Evolutionary conservation across 2,888 invertebrate species (phyloP).

Genomic region (Heliconius hortense): DNA sequence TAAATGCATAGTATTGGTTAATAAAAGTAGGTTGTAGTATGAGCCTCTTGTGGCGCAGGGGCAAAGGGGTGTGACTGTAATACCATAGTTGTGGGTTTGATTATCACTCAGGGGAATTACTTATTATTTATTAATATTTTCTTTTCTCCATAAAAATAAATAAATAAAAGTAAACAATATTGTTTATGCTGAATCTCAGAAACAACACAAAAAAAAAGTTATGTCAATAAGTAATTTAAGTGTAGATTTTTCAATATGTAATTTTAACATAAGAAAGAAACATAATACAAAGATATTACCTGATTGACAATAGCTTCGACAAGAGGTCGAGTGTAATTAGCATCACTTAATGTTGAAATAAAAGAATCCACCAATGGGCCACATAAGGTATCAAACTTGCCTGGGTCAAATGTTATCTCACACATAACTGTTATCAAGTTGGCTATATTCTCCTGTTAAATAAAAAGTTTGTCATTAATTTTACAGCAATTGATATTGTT

Average conservation of each 20-base stretch:
- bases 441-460: constrained; percentile 72
- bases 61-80: not conserved
- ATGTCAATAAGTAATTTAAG: not conserved
- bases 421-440: constrained; percentile 87
- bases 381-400: constrained; percentile 87
- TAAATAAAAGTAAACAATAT: too few relatives aligned
- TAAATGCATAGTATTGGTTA: too few relatives aligned
- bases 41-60: too few relatives aligned
- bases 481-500: not conserved
- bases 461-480: constrained; percentile 16
- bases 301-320: constrained; percentile 86
- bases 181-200: too few relatives aligned
- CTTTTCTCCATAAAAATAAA: not conserved
- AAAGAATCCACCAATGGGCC: constrained; percentile 87
- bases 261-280: not conserved
- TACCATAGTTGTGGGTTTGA: not conserved
- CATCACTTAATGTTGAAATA: constrained; percentile 84
- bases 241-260: not conserved
- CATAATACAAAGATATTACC: constrained; percentile 57
- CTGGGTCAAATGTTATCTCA: constrained; percentile 89
- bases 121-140: not conserved
- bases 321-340: constrained; percentile 82
- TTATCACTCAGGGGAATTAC: not conserved
- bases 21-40: too few relatives aligned
- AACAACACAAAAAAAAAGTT: too few relatives aligned